These are phyloP conservation scores for Nomada goodeniana DNA, from an alignment of 2,888 invertebrate genomes.

Conservation along the genomic window DNA sequence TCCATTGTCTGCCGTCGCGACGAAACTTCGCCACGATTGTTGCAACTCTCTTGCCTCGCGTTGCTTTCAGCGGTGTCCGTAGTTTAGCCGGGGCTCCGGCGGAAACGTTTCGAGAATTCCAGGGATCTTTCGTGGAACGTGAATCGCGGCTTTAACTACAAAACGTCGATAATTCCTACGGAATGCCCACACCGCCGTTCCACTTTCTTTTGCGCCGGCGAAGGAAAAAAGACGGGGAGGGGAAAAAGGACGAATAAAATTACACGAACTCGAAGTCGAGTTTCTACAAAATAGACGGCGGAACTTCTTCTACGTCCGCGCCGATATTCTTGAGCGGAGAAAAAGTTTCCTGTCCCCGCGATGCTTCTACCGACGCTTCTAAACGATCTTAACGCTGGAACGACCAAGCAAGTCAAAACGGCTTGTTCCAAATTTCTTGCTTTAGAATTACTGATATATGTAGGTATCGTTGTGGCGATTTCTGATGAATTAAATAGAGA, in stretches of 20 bases:
- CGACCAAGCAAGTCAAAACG: too few relatives aligned
- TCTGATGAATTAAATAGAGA: too few relatives aligned
- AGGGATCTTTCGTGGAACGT: slow-evolving; percentile 44
- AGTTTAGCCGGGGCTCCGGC: slow-evolving; percentile 31
- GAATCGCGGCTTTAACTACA: slow-evolving; percentile 49
- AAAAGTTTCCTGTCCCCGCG: slow-evolving; percentile 12
- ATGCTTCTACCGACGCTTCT: slow-evolving; percentile 11
- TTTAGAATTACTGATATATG: too few relatives aligned
- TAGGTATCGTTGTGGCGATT: too few relatives aligned
- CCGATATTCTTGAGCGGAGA: background rate
- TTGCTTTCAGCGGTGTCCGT: slow-evolving; percentile 30
- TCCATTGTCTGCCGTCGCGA: slow-evolving; percentile 63
- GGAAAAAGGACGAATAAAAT: slow-evolving; percentile 20
- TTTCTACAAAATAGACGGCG: slow-evolving; percentile 1
- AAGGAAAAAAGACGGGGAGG: background rate
- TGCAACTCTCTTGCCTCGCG: slow-evolving; percentile 19
- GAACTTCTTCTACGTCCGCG: background rate
- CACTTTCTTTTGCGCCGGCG: slow-evolving; percentile 1
- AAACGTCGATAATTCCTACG: slow-evolving; percentile 55
- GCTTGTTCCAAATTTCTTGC: too few relatives aligned
- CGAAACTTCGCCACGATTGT: slow-evolving; percentile 51
- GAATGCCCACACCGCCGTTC: slow-evolving; percentile 32
- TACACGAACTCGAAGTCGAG: slow-evolving; percentile 22
- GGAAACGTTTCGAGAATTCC: slow-evolving; percentile 56
- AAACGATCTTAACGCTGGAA: slow-evolving; percentile 12